Evolutionary conservation across 2,888 invertebrate genomes (phyloP).

Genomic region (Epicampocera succincta): DNA sequence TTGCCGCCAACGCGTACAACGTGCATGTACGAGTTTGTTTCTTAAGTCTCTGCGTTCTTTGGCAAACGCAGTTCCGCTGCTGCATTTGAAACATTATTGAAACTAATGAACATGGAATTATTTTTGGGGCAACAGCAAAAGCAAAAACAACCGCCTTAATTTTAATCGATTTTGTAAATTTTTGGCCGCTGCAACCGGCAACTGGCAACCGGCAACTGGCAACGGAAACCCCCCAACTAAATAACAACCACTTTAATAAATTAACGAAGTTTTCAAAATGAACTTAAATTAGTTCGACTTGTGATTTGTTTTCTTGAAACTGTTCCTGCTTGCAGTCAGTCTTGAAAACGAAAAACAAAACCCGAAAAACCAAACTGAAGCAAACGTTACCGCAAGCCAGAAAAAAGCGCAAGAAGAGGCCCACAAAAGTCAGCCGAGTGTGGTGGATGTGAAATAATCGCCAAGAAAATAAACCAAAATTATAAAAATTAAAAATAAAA

Average conservation of each 20-base stretch:
- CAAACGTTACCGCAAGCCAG: conserved; percentile 57
- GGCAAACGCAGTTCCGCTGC: conserved; percentile 20
- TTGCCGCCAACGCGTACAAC: no score
- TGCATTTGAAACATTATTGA: conserved; percentile 35
- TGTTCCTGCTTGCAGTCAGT: conserved; percentile 54
- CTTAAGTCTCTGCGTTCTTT: no score
- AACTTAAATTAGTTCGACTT: conserved; percentile 38
- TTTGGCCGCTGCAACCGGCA: background rate
- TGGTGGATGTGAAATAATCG: conserved; percentile 61
- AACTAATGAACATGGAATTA: conserved; percentile 31
- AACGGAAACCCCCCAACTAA: conserved; percentile 14
- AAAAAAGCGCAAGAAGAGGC: conserved; percentile 31
- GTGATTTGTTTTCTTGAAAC: conserved; percentile 45
- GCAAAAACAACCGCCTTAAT: conserved; percentile 20
- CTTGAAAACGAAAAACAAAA: conserved; percentile 42
- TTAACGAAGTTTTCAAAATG: conserved; percentile 42
- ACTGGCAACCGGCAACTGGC: background rate
- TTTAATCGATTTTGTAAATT: conserved; percentile 34
- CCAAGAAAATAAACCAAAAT: conserved; percentile 25
- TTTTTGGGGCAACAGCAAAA: no score
- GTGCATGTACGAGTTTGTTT: no score
- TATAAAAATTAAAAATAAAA: conserved; percentile 10
- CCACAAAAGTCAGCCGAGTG: conserved; percentile 60
- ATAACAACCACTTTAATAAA: conserved; percentile 41
- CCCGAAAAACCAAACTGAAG: conserved; percentile 60